Evolutionary conservation across 2,797 vertebrate species (phyloP).

Genomic region (Staurois parvus): DNA sequence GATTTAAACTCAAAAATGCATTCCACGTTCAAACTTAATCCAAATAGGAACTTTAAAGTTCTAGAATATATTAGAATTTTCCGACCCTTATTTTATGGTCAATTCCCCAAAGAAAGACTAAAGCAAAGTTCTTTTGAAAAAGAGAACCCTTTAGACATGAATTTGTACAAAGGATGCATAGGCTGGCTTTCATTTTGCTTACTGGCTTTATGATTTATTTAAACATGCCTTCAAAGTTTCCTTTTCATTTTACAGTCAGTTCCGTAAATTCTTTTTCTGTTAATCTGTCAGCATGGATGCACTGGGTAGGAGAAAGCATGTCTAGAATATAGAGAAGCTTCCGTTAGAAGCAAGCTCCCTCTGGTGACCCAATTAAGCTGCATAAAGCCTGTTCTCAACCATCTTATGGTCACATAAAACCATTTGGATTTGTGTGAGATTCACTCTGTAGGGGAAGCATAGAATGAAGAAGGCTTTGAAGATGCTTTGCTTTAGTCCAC

Average conservation of each 20-base stretch:
- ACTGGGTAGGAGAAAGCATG: conserved; percentile 36
- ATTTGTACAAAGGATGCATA: conserved; percentile 55
- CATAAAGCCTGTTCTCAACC: conserved; percentile 48
- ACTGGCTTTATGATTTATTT: conserved; percentile 57
- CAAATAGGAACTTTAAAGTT: conserved; percentile 15
- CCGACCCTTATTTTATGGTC: conserved; percentile 15
- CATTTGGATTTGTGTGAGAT: conserved; percentile 58
- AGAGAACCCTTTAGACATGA: conserved; percentile 36
- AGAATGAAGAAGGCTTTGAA: conserved; percentile 48
- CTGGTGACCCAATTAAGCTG: conserved; percentile 61
- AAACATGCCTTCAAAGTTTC: conserved; percentile 61
- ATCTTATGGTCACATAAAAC: conserved; percentile 53
- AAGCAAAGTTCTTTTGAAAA: conserved; percentile 35
- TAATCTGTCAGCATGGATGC: conserved; percentile 53
- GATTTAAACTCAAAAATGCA: neutral
- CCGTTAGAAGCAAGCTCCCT: conserved; percentile 54
- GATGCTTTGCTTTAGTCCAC: conserved; percentile 21
- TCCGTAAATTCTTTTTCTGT: conserved; percentile 50
- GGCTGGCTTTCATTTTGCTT: conserved; percentile 49
- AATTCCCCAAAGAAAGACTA: conserved; percentile 11
- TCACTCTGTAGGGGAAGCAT: conserved; percentile 42
- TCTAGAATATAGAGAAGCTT: conserved; percentile 50
- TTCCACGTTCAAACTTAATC: conserved; percentile 9
- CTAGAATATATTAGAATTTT: conserved; percentile 39
- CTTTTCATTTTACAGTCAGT: conserved; percentile 53